These are phyloP conservation scores for Sminthurinus signatus DNA, from an alignment of 1,140 invertebrate genomes.

Conservation along the genomic window DNA sequence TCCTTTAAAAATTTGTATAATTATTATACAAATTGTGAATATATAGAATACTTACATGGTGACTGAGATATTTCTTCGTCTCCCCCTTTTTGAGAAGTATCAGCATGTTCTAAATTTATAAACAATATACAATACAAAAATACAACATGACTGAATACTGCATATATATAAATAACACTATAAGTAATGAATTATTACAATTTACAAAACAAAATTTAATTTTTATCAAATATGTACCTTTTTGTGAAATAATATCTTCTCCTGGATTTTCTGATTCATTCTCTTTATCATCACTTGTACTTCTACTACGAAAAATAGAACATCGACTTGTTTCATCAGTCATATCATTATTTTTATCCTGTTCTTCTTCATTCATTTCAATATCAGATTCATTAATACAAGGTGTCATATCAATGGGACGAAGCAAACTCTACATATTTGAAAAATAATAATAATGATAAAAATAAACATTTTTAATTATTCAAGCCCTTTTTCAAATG, in stretches of 20 bases:
- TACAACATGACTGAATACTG: neutral
- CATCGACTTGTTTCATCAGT: conserved; percentile 15
- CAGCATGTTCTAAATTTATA: neutral
- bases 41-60: no score
- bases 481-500: neutral
- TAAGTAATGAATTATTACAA: conserved; percentile 3
- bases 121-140: no score
- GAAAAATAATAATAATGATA: neutral
- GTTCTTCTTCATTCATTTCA: conserved; percentile 8
- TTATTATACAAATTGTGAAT: no score
- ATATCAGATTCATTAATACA: neutral
- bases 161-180: conserved; percentile 6
- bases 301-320: conserved; percentile 41
- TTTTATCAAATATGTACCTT: no score
- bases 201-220: conserved; percentile 5
- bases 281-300: conserved; percentile 38
- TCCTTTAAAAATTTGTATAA: no score
- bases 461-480: neutral
- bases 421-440: neutral
- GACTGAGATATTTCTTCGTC: conserved; percentile 18
- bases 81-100: neutral
- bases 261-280: conserved; percentile 48
- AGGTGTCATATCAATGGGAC: neutral
- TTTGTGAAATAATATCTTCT: conserved; percentile 42
- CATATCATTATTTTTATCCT: neutral